Conservation (phyloP, 2,113 vertebrate genomes). For the Poecile atricapillus region DNA sequence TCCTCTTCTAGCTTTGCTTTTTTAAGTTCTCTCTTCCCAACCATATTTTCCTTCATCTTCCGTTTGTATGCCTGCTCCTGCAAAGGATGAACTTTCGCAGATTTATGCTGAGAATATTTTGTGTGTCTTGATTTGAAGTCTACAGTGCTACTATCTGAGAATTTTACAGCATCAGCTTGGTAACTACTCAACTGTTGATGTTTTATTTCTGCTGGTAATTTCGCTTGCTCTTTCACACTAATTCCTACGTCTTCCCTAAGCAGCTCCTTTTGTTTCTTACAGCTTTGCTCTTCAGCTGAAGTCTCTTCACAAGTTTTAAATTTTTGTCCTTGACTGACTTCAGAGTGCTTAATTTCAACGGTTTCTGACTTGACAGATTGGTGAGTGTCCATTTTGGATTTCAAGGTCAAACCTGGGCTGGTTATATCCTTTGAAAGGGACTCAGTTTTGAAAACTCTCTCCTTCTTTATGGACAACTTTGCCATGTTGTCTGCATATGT, state of each 20-base stretch:
- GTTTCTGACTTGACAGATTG: neutral
- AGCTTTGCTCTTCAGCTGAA: neutral
- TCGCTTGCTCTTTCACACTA: neutral
- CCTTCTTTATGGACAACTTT: neutral
- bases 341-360: neutral
- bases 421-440: neutral
- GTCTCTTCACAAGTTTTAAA: neutral
- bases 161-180: neutral
- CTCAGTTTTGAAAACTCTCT: neutral
- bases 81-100: neutral
- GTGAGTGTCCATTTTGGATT: neutral
- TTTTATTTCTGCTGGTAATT: neutral
- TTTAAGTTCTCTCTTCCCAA: neutral
- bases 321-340: constrained; percentile 17
- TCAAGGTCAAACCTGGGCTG: neutral
- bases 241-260: neutral
- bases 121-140: neutral
- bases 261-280: neutral
- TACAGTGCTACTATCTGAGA: neutral
- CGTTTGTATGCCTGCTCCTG: constrained; percentile 57
- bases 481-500: neutral
- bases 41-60: constrained; percentile 39
- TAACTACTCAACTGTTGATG: neutral
- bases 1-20: constrained; percentile 13
- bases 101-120: neutral